phyloP scores from a whole-genome alignment of 2,888 invertebrate species.

The Odontocerum albicorne region DNA sequence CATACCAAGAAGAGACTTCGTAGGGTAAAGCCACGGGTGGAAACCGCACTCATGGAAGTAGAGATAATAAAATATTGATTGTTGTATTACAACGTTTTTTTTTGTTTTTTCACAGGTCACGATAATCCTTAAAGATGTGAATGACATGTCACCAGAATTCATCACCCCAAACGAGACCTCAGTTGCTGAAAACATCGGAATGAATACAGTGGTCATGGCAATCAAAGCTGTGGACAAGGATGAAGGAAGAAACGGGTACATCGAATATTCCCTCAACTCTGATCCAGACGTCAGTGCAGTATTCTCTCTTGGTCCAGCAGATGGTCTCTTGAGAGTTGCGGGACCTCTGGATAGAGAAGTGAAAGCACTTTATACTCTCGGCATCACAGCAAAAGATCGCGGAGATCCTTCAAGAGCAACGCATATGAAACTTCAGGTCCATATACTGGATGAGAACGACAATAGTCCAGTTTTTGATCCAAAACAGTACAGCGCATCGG shows the following conservation, averaged over 20 bases:
- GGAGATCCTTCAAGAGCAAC: slow-evolving; percentile 80
- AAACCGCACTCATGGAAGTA: no score
- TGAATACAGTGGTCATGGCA: slow-evolving; percentile 86
- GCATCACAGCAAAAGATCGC: slow-evolving; percentile 83
- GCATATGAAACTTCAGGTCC: slow-evolving; percentile 68
- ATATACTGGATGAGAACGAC: slow-evolving; percentile 85
- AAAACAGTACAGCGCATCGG: slow-evolving; percentile 85
- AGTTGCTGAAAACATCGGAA: slow-evolving; percentile 81
- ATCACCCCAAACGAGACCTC: slow-evolving; percentile 76
- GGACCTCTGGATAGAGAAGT: slow-evolving; percentile 86
- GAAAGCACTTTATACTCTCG: slow-evolving; percentile 72
- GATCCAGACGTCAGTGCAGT: slow-evolving; percentile 63
- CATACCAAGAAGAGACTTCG: no score
- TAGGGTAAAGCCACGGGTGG: no score
- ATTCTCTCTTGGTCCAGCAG: slow-evolving; percentile 84
- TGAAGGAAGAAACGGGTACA: slow-evolving; percentile 88
- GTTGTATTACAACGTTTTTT: slow-evolving; percentile 2
- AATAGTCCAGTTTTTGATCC: slow-evolving; percentile 89
- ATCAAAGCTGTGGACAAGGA: slow-evolving; percentile 88
- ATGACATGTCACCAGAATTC: slow-evolving; percentile 89
- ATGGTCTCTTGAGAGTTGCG: slow-evolving; percentile 83
- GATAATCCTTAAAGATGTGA: slow-evolving; percentile 84
- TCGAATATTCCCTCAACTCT: slow-evolving; percentile 80
- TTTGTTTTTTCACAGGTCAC: slow-evolving; percentile 66
- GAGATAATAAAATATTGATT: no score